Evolutionary conservation across 2,113 vertebrate species (phyloP).

Genomic region (Chaetodon trifascialis): DNA sequence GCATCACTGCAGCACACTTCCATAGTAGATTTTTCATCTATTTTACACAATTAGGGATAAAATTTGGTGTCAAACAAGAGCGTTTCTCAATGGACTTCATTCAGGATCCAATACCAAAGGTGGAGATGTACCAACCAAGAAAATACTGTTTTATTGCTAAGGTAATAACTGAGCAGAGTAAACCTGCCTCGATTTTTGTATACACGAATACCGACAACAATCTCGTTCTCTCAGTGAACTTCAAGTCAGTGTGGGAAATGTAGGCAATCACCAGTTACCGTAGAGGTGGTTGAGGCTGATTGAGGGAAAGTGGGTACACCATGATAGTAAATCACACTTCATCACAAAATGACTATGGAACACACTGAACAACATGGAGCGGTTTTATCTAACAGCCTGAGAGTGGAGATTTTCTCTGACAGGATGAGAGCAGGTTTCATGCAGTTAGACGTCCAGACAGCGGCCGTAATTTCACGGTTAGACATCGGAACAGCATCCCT

Average conservation of each 20-base stretch:
- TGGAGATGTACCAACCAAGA: background rate
- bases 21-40: background rate
- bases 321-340: constrained; percentile 40
- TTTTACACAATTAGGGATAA: background rate
- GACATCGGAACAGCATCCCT: constrained; percentile 9
- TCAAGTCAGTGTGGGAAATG: constrained; percentile 16
- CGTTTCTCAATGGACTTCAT: background rate
- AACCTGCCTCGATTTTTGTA: background rate
- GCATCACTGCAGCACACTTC: background rate
- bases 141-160: background rate
- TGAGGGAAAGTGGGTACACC: constrained; percentile 36
- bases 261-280: constrained; percentile 11
- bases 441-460: background rate
- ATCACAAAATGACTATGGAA: constrained; percentile 14
- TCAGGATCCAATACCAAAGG: background rate
- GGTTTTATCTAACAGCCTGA: constrained; percentile 12
- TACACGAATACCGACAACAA: background rate
- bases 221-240: background rate
- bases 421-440: constrained; percentile 15
- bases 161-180: too few species aligned
- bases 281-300: constrained; percentile 14
- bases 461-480: constrained; percentile 31
- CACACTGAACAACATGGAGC: constrained; percentile 10
- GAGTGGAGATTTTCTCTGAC: constrained; percentile 30
- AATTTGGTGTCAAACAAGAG: background rate